phyloP scores from a whole-genome alignment of 2,888 invertebrate genomes.

The Pseudanteris insignis region DNA sequence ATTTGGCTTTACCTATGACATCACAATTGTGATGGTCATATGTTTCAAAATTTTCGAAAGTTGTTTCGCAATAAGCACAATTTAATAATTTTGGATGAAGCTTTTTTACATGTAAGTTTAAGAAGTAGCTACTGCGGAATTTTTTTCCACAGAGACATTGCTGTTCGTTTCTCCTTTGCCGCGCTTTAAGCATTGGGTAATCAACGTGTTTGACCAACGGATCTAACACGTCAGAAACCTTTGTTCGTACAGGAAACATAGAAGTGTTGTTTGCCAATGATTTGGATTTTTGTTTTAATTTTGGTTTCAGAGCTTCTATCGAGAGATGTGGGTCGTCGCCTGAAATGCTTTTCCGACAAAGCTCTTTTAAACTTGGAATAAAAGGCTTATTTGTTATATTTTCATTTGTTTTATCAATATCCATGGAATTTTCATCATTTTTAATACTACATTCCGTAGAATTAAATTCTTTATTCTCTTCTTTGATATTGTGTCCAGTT shows the following conservation, averaged over 20 bases:
- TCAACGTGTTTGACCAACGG: constrained; percentile 13
- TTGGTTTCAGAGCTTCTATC: constrained; percentile 6
- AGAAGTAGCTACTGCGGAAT: constrained; percentile 43
- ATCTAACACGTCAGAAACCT: no score
- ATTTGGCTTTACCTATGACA: constrained; percentile 11
- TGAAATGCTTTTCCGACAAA: constrained; percentile 5
- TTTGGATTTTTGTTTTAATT: constrained; percentile 5
- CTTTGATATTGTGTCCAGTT: no score
- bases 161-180: constrained; percentile 28
- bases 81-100: constrained; percentile 44
- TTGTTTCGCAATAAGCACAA: constrained; percentile 53
- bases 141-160: constrained; percentile 48
- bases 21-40: constrained; percentile 50
- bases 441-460: no score
- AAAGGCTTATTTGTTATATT: background rate
- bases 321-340: constrained; percentile 9
- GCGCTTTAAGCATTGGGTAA: constrained; percentile 25
- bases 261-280: no score
- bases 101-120: constrained; percentile 46
- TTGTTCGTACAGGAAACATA: no score
- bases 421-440: no score
- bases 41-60: constrained; percentile 35
- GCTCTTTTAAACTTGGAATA: constrained; percentile 11
- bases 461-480: no score
- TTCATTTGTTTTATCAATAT: no score